Evolutionary conservation across 2,113 vertebrate genomes (phyloP), one percentile per base, ranked within the genome.

Genomic region (Geococcyx californianus): DNA sequence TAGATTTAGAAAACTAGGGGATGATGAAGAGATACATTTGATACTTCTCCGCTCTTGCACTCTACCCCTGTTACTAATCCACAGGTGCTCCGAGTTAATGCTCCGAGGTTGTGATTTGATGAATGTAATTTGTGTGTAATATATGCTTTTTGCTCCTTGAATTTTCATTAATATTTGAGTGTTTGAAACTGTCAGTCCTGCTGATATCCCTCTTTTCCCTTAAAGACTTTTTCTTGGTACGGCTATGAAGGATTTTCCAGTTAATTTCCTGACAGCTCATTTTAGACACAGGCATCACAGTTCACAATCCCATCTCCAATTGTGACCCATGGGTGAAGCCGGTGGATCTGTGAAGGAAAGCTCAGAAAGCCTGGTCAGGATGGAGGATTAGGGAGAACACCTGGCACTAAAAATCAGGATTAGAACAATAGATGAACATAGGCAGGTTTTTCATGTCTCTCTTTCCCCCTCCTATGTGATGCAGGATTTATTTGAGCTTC

Each of bases 271-370:
- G 56, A 10, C 1, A 1, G 31, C 8, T 52, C 18, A 16, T 2
- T 72, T 76, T 20, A 10, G 52, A 17, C 23, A 8, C 31, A 7
- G 66, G 17, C 0, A 0, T 44, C 34, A 3, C 0, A 1, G 23
- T 6, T 59, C 51, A 3, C 25, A 36, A 6, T 54, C n/a, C 45
- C 34, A 1, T 28, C 72, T 56, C 10, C 7, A 5, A 4, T 26
- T 16, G 3, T 2, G 11, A 44, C 31, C 52, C 33, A 15, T 0
- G 19, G 34, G 9, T 10, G 16, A 49, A 69, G 25, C 16, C 23
- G 11, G 21, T 2, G 25, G 23, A 49, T 12, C 16, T 33, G 23
- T 7, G 40, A 2, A 23, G 21, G 21, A 44, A 29, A 70, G 45
- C 28, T 56, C 21, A 26, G 64, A 33, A 54, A 60, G 26, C 33